A percentile compares a stretch with the other conserved stretches of the same genome.
Evolutionary conservation across 2,113 vertebrate genomes (phyloP).

Genomic region (Athene noctua): DNA sequence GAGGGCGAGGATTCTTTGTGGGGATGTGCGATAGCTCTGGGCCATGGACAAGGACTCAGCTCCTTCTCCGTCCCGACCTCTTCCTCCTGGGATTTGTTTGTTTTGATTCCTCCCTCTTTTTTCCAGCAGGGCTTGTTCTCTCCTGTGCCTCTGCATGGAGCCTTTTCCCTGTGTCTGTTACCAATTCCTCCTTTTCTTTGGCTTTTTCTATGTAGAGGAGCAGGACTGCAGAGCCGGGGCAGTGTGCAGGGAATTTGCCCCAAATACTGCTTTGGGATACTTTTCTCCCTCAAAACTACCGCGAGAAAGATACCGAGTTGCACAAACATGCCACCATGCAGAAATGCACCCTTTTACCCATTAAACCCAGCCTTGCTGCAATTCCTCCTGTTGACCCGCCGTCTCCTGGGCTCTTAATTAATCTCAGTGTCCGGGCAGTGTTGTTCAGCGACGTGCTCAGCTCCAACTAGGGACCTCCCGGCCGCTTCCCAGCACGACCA

Average conservation of each 20-base stretch:
- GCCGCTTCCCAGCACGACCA: fast-evolving
- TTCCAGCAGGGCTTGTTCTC: background rate
- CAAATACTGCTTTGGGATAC: background rate
- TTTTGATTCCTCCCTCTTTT: background rate
- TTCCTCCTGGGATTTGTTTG: background rate
- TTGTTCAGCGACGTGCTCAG: background rate
- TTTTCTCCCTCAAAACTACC: background rate
- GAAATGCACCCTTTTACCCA: background rate
- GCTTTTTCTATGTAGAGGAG: background rate
- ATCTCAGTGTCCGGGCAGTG: fast-evolving
- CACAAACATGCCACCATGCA: fast-evolving
- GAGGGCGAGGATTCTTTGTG: background rate
- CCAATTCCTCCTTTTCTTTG: background rate
- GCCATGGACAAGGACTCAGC: fast-evolving
- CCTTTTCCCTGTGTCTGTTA: background rate
- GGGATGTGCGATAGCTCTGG: background rate
- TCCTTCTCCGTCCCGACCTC: background rate
- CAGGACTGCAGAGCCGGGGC: fast-evolving
- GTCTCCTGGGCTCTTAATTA: background rate
- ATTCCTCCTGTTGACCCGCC: background rate
- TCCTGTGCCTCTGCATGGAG: background rate
- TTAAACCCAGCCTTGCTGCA: background rate
- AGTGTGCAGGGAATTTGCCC: background rate
- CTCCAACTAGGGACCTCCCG: background rate
- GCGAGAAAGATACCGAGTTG: background rate